Conservation (phyloP, 1,140 invertebrate species). For the Heliothis subflexa region DNA sequence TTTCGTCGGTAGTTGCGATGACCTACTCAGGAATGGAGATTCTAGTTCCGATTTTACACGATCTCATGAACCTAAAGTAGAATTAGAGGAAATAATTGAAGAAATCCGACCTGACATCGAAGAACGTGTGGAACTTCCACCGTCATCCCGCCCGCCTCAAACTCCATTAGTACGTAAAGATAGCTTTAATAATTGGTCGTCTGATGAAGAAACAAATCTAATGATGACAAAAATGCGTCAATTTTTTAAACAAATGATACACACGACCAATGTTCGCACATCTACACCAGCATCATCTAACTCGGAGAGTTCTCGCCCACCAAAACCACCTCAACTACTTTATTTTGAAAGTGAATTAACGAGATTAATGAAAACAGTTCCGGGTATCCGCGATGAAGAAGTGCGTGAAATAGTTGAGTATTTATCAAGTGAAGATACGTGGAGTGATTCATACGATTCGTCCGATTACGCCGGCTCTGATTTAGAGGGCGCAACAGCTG, state of each 20-base stretch:
- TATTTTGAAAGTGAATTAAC: slow-evolving; percentile 96
- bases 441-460: slow-evolving; percentile 96
- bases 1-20: slow-evolving; percentile 95
- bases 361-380: slow-evolving; percentile 96
- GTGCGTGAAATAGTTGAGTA: slow-evolving; percentile 97
- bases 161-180: slow-evolving; percentile 92
- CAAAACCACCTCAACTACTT: slow-evolving; percentile 93
- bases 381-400: slow-evolving; percentile 95
- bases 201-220: slow-evolving; percentile 96
- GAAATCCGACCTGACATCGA: slow-evolving; percentile 83
- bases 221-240: slow-evolving; percentile 98
- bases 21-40: slow-evolving; percentile 90
- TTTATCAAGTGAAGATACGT: slow-evolving; percentile 95
- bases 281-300: slow-evolving; percentile 87
- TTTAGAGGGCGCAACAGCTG: slow-evolving; percentile 90
- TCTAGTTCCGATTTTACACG: slow-evolving; percentile 84
- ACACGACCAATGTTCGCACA: slow-evolving; percentile 87
- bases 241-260: slow-evolving; percentile 95
- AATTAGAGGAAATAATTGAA: slow-evolving; percentile 87
- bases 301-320: slow-evolving; percentile 87
- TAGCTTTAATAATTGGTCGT: slow-evolving; percentile 97
- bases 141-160: slow-evolving; percentile 79
- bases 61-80: slow-evolving; percentile 85
- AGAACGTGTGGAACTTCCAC: slow-evolving; percentile 77
- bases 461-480: slow-evolving; percentile 96